Percentiles rank a stretch among this genome's conserved stretches.
Conservation (phyloP, 2,888 invertebrate genomes). For the Eueremaeus valkanovi region DNA sequence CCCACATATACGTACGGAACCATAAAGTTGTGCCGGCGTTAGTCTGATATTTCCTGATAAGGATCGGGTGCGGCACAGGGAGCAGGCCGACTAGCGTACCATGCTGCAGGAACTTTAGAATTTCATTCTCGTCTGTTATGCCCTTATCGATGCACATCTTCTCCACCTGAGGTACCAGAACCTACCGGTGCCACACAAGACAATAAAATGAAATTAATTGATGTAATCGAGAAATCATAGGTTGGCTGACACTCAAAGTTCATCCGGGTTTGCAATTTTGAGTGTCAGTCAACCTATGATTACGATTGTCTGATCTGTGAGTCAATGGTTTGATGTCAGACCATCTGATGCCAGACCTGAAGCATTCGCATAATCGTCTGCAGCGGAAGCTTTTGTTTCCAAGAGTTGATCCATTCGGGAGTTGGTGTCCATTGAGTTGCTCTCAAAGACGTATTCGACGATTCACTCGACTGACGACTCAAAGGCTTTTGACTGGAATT, state of each 20-base stretch:
- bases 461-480: slow-evolving; percentile 41
- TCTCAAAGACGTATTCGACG: slow-evolving; percentile 21
- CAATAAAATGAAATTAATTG: neutral
- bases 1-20: slow-evolving; percentile 99
- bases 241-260: neutral
- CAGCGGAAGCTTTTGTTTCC: slow-evolving; percentile 94
- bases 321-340: too few relatives aligned
- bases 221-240: neutral
- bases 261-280: too few relatives aligned
- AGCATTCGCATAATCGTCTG: slow-evolving; percentile 98
- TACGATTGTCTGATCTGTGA: too few relatives aligned
- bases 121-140: slow-evolving; percentile 97
- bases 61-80: slow-evolving; percentile 98
- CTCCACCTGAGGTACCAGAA: slow-evolving; percentile 98
- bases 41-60: slow-evolving; percentile 97
- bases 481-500: neutral
- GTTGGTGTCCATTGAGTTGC: slow-evolving; percentile 71
- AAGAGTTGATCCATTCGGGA: slow-evolving; percentile 89
- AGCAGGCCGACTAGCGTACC: slow-evolving; percentile 94
- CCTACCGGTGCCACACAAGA: slow-evolving; percentile 52
- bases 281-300: too few relatives aligned
- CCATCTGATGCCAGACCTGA: slow-evolving; percentile 59
- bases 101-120: slow-evolving; percentile 96
- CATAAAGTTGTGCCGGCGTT: slow-evolving; percentile 98
- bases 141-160: slow-evolving; percentile 97